A percentile compares a stretch with the other conserved stretches of the same genome.
phyloP scores from a whole-genome alignment of 92 coral and sea anemone genomes.

The Nematostella vectensis region DNA sequence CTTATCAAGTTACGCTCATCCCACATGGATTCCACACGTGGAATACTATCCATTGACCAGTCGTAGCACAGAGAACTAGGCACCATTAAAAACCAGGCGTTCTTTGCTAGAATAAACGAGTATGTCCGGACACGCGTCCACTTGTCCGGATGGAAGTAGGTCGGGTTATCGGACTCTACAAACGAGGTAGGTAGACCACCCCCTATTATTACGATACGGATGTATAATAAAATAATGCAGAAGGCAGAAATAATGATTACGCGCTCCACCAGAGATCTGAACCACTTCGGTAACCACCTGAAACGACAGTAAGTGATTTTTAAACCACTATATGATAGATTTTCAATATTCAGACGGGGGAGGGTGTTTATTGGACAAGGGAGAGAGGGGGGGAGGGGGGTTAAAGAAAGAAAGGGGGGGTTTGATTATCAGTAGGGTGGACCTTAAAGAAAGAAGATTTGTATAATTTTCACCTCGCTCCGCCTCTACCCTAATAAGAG shows the following conservation, averaged over 20 bases:
- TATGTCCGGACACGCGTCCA: constrained; percentile 78
- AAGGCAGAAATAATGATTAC: constrained; percentile 19
- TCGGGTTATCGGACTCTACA: constrained; percentile 80
- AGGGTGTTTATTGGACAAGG: too few relatives aligned
- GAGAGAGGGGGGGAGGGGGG: too few relatives aligned
- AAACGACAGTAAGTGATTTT: background rate
- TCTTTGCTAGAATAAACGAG: constrained; percentile 40
- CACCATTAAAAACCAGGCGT: constrained; percentile 57
- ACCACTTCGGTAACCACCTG: constrained; percentile 55
- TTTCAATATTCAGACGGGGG: too few relatives aligned
- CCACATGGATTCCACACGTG: constrained; percentile 44
- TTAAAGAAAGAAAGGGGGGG: too few relatives aligned
- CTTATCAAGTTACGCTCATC: constrained; percentile 48
- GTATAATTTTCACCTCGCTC: too few relatives aligned
- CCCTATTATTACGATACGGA: constrained; percentile 44
- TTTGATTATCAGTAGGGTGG: too few relatives aligned
- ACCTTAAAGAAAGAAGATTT: too few relatives aligned
- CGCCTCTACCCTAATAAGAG: too few relatives aligned
- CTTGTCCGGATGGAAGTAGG: constrained; percentile 48
- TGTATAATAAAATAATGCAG: constrained; percentile 36
- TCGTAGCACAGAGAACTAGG: constrained; percentile 72
- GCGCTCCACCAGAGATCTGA: constrained; percentile 40
- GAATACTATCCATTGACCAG: constrained; percentile 90
- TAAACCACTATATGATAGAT: too few relatives aligned
- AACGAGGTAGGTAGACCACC: constrained; percentile 37